Evolutionary conservation across 37 sponge, comb jelly and placozoan species (phyloP).

Genomic region (Cliona cf. orientalis): DNA sequence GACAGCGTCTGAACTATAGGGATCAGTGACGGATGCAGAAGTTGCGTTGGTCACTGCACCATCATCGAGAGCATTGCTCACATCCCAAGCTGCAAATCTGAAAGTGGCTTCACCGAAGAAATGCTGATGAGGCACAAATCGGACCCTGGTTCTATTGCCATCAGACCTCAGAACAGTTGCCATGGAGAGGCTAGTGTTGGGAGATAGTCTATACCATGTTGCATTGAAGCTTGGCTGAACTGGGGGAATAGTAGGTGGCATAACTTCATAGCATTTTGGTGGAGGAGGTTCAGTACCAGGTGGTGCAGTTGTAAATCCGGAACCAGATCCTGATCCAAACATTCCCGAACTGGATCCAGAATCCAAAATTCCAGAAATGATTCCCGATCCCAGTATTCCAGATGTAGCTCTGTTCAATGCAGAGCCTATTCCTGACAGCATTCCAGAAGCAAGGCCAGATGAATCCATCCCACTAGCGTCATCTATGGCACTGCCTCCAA

Average conservation of each 20-base stretch:
- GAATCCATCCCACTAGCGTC: neutral
- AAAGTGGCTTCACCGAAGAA: slow-evolving; percentile 66
- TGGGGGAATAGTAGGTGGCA: slow-evolving; percentile 1
- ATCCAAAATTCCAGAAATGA: neutral
- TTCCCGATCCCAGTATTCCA: neutral
- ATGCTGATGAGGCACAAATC: slow-evolving; percentile 77
- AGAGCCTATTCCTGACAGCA: neutral
- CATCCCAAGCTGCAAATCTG: slow-evolving; percentile 86
- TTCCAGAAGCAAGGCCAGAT: neutral
- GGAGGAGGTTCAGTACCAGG: neutral
- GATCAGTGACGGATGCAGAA: slow-evolving; percentile 47
- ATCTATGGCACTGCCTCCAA: neutral
- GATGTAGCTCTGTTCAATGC: neutral
- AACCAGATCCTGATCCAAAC: slow-evolving; percentile 17
- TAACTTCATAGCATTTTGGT: slow-evolving; percentile 20
- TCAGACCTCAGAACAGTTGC: slow-evolving; percentile 69
- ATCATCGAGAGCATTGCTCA: slow-evolving; percentile 49
- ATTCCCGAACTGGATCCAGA: slow-evolving; percentile 23
- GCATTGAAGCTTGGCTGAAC: slow-evolving; percentile 39
- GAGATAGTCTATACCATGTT: slow-evolving; percentile 66
- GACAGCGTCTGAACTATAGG: slow-evolving; percentile 62
- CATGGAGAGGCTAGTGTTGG: slow-evolving; percentile 20
- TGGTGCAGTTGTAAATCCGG: neutral
- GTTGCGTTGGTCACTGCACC: slow-evolving; percentile 69
- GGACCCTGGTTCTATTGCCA: slow-evolving; percentile 47